Base-by-base conservation (phyloP, 2,113 vertebrate genomes). In the Donacobius atricapilla region DNA sequence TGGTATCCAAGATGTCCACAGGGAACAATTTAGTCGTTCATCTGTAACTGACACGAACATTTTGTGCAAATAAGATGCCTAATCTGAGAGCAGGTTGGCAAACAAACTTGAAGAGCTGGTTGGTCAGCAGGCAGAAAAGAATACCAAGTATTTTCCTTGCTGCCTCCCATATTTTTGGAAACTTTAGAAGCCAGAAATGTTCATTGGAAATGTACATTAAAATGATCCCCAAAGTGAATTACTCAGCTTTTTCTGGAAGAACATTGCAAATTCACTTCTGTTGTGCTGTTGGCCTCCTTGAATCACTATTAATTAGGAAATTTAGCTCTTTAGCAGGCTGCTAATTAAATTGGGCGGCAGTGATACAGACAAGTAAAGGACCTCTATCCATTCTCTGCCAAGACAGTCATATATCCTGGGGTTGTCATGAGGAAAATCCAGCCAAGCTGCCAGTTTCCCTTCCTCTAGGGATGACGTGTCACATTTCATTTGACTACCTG, bases 281-380 rank as follows among this genome's bases (percentile, higher is more conserved):
- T 90, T 84, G 70, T 76, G 69, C 83, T 94, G 44, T 65, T 91
- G 77, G 91, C 90, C 66, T 92, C 53, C 54, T 93, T 93, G 95
- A 80, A 95, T 96, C 86, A 28, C 73, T 91, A 70, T 95, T 94
- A 93, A 96, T 96, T 97, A 97, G 57, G 77, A 82, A 93, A 86
- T 54, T 58, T 82, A 94, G 86, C 86, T 96, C 42, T 92, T 96
- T 95, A 96, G 66, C 73, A 73, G 54, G 30, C 48, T 96, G 77
- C 86, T 96, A 96, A 97, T 97, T 94, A 91, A 96, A 95, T 80
- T 87, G 89, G 90, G 89, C 66, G 84, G 81, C 77, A 80, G 70
- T 80, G 90, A 92, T 90, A 87, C 8, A 68, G 87, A 64, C 71
- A 66, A 97, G 48, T 60, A 42, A 39, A 70, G 90, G 79, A 91